phyloP scores from a whole-genome alignment of 2,888 invertebrate species.

The Amblyjoppa fuscipennis region DNA sequence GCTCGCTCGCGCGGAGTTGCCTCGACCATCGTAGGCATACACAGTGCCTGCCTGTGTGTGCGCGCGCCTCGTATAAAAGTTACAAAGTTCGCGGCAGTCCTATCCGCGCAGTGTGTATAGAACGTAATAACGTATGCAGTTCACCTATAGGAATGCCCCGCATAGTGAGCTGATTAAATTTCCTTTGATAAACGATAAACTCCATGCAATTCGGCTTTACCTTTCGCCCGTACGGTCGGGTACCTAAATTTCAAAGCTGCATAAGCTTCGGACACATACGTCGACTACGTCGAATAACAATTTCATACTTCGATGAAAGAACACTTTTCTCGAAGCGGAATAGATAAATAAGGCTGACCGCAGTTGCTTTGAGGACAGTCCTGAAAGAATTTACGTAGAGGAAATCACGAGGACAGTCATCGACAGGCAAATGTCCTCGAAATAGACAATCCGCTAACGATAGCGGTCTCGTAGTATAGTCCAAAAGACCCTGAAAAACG shows the following conservation, averaged over 20 bases:
- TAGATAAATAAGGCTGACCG: neutral
- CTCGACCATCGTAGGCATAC: neutral
- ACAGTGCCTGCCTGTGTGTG: constrained; percentile 1
- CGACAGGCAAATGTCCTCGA: too few species aligned
- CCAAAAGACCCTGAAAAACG: too few species aligned
- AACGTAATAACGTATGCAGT: constrained; percentile 31
- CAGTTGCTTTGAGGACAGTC: too few species aligned
- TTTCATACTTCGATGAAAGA: neutral
- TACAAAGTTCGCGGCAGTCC: neutral
- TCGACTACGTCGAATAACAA: neutral
- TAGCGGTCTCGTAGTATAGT: too few species aligned
- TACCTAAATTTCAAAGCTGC: constrained; percentile 2
- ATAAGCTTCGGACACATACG: neutral
- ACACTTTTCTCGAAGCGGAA: neutral
- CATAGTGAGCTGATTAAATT: constrained; percentile 29
- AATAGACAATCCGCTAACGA: too few species aligned
- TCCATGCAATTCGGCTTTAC: constrained; percentile 17
- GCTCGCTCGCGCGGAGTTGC: constrained; percentile 3
- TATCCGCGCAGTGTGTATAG: neutral
- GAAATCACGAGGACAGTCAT: neutral
- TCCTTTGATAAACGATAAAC: constrained; percentile 31
- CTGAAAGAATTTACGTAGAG: too few species aligned
- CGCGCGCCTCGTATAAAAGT: constrained; percentile 13
- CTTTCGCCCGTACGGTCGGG: neutral
- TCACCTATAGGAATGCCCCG: constrained; percentile 3